Percentiles rank a stretch among this genome's conserved stretches.
These are phyloP conservation scores for Machimus rusticus DNA, from an alignment of 2,888 invertebrate genomes.

Conservation along the genomic window DNA sequence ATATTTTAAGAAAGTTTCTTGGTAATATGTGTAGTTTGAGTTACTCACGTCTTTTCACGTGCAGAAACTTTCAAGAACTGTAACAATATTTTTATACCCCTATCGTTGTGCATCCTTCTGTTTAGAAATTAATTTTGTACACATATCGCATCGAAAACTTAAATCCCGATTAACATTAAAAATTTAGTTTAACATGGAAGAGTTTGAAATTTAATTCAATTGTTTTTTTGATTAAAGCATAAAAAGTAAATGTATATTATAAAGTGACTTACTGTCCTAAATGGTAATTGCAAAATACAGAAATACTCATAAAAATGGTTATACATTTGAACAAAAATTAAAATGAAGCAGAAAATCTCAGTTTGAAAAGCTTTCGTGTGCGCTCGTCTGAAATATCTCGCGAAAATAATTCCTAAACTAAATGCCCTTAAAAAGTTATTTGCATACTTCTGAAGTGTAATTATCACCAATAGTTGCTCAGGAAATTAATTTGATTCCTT, in stretches of 20 bases:
- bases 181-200: too few relatives aligned
- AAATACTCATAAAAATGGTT: too few relatives aligned
- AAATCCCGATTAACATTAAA: too few relatives aligned
- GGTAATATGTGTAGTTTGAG: background rate
- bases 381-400: background rate
- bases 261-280: too few relatives aligned
- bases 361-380: background rate
- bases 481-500: background rate
- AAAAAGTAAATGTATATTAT: too few relatives aligned
- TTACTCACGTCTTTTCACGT: background rate
- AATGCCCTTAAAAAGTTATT: background rate
- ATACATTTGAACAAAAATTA: background rate
- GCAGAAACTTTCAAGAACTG: background rate
- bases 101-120: background rate
- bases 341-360: background rate
- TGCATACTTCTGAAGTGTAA: background rate
- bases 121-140: background rate
- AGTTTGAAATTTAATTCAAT: too few relatives aligned
- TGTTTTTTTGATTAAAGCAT: too few relatives aligned
- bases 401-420: background rate
- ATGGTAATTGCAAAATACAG: too few relatives aligned
- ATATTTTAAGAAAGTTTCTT: background rate
- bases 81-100: background rate
- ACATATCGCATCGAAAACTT: too few relatives aligned
- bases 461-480: background rate